Evolutionary conservation across 2,113 vertebrate genomes (phyloP).

Genomic region (Trachemys scripta): DNA sequence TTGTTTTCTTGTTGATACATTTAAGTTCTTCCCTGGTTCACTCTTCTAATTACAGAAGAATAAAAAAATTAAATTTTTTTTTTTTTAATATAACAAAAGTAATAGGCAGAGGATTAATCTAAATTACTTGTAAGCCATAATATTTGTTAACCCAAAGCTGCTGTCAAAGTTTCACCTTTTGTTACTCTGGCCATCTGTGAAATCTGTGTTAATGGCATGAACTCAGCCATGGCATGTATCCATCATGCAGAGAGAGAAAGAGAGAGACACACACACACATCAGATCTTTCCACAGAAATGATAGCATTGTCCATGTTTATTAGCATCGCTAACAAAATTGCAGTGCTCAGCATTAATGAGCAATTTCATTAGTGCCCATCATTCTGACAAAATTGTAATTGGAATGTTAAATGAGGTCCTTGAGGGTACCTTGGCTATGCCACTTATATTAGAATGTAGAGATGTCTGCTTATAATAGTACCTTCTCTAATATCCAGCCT

Average conservation of each 20-base stretch:
- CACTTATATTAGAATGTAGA: not conserved
- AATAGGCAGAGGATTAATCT: not conserved
- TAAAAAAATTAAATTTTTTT: not conserved
- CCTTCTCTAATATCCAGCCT: not conserved
- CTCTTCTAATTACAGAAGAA: slow-evolving; percentile 1
- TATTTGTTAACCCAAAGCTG: not conserved
- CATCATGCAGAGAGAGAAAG: not conserved
- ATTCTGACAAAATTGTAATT: slow-evolving; percentile 53
- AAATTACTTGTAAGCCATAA: not conserved
- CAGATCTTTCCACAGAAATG: not conserved
- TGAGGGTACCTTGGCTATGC: not conserved
- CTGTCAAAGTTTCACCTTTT: not conserved
- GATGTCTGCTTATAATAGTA: not conserved
- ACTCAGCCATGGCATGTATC: not conserved
- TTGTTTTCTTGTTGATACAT: not conserved
- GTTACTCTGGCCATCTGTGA: not conserved
- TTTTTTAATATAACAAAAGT: not conserved
- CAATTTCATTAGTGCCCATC: slow-evolving; percentile 42
- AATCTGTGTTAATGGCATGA: not conserved
- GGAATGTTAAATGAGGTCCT: slow-evolving; percentile 29
- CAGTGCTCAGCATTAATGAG: not conserved
- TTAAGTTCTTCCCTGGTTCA: not conserved
- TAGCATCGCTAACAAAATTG: not conserved
- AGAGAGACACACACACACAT: not conserved
- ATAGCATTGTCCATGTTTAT: not conserved